A percentile compares a stretch with the other conserved stretches of the same genome.
These are phyloP conservation scores for Corythaixoides concolor DNA, from an alignment of 2,113 vertebrate genomes.

Conservation along the genomic window DNA sequence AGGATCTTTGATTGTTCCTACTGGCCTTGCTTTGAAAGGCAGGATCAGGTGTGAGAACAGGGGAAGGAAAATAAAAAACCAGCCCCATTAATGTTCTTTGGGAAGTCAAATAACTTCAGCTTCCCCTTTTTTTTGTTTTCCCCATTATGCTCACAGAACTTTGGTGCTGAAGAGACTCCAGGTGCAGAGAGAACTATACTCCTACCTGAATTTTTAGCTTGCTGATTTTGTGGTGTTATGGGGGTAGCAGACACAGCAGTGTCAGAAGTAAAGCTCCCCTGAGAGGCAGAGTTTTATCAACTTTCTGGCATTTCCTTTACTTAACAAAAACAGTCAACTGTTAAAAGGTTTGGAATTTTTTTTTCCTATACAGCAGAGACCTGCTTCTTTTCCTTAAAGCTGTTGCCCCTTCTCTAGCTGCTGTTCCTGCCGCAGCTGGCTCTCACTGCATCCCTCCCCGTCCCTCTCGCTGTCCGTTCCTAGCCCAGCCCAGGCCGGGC, in stretches of 20 bases:
- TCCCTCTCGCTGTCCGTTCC: background rate
- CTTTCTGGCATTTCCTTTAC: background rate
- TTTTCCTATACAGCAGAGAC: too few species aligned
- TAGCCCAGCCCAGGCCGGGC: background rate
- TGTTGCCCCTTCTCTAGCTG: too few species aligned
- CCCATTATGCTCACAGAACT: background rate
- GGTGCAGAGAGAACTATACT: background rate
- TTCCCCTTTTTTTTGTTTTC: accelerated
- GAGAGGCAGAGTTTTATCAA: background rate
- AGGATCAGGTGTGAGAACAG: background rate
- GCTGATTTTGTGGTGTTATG: background rate
- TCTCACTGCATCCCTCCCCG: accelerated
- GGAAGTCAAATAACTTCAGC: background rate
- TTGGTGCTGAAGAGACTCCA: background rate
- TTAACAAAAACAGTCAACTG: background rate
- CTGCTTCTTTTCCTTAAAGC: background rate
- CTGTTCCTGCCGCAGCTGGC: background rate
- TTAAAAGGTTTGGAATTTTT: accelerated
- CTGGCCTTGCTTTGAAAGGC: background rate
- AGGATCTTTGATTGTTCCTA: background rate
- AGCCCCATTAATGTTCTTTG: background rate
- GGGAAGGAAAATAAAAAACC: background rate
- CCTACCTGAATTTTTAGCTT: background rate
- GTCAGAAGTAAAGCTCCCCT: background rate
- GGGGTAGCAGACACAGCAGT: too few species aligned